Evolutionary conservation across 2,113 vertebrate genomes (phyloP).

Genomic region (Balaeniceps rex): DNA sequence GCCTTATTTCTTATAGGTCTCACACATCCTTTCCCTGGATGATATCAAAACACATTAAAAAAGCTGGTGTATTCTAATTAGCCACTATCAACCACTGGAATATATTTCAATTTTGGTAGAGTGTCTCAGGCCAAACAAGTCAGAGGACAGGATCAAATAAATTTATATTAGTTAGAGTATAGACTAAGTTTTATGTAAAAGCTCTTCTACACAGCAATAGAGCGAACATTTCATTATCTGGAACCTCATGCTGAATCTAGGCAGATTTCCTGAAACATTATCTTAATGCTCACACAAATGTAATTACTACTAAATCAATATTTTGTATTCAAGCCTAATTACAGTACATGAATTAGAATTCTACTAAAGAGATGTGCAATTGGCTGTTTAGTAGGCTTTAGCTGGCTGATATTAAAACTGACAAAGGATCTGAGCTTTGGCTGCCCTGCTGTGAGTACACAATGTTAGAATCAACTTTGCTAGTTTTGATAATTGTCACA

Average conservation of each 20-base stretch:
- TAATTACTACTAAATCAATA: constrained; percentile 62
- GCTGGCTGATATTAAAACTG: neutral
- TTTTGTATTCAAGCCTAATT: constrained; percentile 58
- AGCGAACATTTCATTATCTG: constrained; percentile 11
- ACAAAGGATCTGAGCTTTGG: neutral
- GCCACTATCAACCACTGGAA: neutral
- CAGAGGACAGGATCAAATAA: neutral
- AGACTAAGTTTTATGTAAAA: constrained; percentile 2
- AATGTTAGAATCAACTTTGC: neutral
- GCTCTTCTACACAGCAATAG: neutral
- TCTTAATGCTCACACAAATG: constrained; percentile 22
- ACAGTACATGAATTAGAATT: constrained; percentile 18
- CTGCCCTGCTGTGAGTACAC: neutral
- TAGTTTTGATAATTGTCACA: neutral
- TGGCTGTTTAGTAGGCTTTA: constrained; percentile 28
- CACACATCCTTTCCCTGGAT: neutral
- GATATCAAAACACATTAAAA: neutral
- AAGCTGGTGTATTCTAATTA: neutral
- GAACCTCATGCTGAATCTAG: constrained; percentile 26
- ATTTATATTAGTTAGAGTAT: neutral
- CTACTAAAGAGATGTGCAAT: neutral
- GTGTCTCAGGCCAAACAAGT: neutral
- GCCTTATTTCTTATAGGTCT: neutral
- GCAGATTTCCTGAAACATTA: constrained; percentile 42
- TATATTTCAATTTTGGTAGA: neutral